Evolutionary conservation across 2,113 vertebrate genomes (phyloP), one percentile per base, ranked within the genome.

Genomic region (Oncorhynchus kisutch): DNA sequence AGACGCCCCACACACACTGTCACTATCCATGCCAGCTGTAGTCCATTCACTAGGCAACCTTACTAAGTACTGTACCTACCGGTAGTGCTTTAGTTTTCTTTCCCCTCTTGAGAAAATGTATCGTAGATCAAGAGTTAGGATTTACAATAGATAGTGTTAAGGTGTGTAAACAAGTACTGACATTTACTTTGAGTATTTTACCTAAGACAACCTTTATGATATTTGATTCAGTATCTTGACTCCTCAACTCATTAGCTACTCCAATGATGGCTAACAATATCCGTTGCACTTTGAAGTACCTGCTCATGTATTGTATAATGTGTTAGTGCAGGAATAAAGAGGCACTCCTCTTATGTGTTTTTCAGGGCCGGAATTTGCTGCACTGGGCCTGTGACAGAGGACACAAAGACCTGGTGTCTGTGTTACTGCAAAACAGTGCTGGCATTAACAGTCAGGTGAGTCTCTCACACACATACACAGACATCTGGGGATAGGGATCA

Each of bases 331-430:
- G 67, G 71, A 27, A 54, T 49, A 31, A 70, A 9, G 77, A 60
- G 34, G 66, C 77, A 29, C 66, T 31, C 84, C 16, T 83, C 77
- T 78, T 27, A 27, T 27, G 71, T 84, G 82, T 59, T 34, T 83
- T 84, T 51, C 86, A 99, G 98, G 97, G 97, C 16, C 94, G 97
- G 79, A 92, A 95, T 67, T 93, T 99, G 27, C 93, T 99, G 62
- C 97, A 98, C 80, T 99, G 98, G 97, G 95, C 97, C 0, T 98
- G 97, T 71, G 97, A 99, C 85, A 91, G 98, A 91, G 98, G 98
- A 84, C 98, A 98, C 88, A 96, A 96, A 85, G 96, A 99, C 49
- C 90, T 98, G 82, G 97, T 97, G 77, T 95, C 94, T n/a, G 84
- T 96, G 25, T 91, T 99, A 74, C 89, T 99, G 22, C 92, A 96